phyloP scores from a whole-genome alignment of 1,140 invertebrate genomes.

The Diorhabda carinulata region DNA sequence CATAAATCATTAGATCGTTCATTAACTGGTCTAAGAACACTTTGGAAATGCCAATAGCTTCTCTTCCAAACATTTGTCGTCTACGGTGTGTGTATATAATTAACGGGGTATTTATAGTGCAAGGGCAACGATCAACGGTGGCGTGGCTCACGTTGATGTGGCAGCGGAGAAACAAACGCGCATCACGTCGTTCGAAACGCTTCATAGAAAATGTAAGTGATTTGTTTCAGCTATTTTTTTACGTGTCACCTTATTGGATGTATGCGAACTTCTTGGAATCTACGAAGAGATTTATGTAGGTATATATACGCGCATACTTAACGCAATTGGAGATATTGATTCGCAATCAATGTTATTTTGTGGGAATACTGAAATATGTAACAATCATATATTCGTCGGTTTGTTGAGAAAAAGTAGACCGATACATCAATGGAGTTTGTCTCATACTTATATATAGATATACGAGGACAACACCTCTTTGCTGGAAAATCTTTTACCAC shows the following conservation, averaged over 20 bases:
- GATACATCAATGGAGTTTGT: too few species aligned
- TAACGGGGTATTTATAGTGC: conserved; percentile 43
- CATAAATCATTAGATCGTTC: too few species aligned
- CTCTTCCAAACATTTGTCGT: conserved; percentile 40
- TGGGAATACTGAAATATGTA: too few species aligned
- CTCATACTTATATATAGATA: too few species aligned
- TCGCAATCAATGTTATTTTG: too few species aligned
- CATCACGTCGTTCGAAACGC: conserved; percentile 5
- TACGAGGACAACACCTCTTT: too few species aligned
- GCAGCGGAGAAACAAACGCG: conserved; percentile 8
- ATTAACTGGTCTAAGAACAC: neutral
- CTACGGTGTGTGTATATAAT: conserved; percentile 42
- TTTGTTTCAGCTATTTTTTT: conserved; percentile 1
- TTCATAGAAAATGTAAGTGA: conserved; percentile 10
- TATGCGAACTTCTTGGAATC: neutral
- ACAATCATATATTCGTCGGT: too few species aligned
- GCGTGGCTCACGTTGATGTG: neutral
- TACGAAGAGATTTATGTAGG: neutral
- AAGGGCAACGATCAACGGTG: conserved; percentile 39
- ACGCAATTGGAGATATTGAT: too few species aligned
- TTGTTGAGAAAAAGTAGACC: too few species aligned
- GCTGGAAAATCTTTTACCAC: too few species aligned
- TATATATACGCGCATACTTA: neutral
- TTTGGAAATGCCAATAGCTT: conserved; percentile 37
- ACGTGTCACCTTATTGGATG: neutral